Evolutionary conservation across 2,113 vertebrate species (phyloP).

Genomic region (Picathartes gymnocephalus): DNA sequence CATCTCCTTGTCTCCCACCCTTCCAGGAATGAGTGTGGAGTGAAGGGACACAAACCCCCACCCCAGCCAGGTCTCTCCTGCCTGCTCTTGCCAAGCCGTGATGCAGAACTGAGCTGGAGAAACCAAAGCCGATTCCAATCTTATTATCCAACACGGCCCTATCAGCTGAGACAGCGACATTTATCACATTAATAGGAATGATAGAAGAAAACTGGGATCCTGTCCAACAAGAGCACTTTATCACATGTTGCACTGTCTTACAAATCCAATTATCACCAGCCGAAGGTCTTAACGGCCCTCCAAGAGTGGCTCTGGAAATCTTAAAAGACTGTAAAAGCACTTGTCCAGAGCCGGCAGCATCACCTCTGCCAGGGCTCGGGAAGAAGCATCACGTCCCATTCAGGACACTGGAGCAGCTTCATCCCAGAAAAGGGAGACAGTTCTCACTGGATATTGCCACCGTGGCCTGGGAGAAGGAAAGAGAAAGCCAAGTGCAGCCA

Average conservation of each 20-base stretch:
- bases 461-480: not conserved
- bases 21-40: not conserved
- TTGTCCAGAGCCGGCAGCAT: slow-evolving; percentile 16
- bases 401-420: not conserved
- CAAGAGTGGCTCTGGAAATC: slow-evolving; percentile 65
- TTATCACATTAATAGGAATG: slow-evolving; percentile 83
- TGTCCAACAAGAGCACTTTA: slow-evolving; percentile 74
- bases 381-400: not conserved
- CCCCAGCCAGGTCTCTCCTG: not conserved
- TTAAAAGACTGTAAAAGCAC: slow-evolving; percentile 60
- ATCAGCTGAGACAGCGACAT: slow-evolving; percentile 77
- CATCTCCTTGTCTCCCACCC: not conserved
- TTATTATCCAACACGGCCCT: slow-evolving; percentile 76
- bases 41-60: not conserved
- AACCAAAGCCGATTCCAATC: slow-evolving; percentile 74
- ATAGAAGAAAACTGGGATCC: slow-evolving; percentile 75
- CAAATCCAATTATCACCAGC: slow-evolving; percentile 80
- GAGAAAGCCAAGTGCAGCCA: not conserved
- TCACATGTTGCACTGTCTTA: slow-evolving; percentile 79
- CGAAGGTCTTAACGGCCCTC: slow-evolving; percentile 72
- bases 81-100: not conserved
- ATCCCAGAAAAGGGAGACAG: not conserved
- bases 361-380: not conserved
- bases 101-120: slow-evolving; percentile 46
- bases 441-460: not conserved